Percentiles rank a stretch among this genome's conserved stretches.
These are phyloP conservation scores for Dreissena rostriformis DNA, from an alignment of 1,140 invertebrate species.

Conservation along the genomic window DNA sequence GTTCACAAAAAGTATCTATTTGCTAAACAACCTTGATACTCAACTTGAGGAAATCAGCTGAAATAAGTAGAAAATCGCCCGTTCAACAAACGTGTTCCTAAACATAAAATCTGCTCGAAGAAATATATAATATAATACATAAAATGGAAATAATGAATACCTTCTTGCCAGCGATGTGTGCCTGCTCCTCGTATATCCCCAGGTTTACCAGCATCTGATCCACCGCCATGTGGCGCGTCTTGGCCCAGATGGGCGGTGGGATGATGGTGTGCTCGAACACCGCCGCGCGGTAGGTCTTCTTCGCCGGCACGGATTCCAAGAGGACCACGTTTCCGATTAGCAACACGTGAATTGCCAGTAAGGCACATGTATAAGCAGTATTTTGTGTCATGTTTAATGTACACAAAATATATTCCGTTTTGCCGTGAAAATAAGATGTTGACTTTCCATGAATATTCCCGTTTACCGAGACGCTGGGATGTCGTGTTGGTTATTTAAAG, in stretches of 20 bases:
- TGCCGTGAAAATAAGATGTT: no score
- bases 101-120: background rate
- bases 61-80: background rate
- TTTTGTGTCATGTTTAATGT: no score
- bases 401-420: no score
- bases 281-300: slow-evolving; percentile 61
- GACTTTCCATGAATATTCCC: no score
- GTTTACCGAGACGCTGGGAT: no score
- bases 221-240: slow-evolving; percentile 55
- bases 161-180: slow-evolving; percentile 53
- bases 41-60: background rate
- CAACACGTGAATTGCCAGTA: no score
- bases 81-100: background rate
- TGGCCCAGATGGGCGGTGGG: slow-evolving; percentile 26
- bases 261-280: slow-evolving; percentile 66
- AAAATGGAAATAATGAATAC: slow-evolving; percentile 28
- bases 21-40: background rate
- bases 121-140: background rate
- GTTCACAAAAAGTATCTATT: background rate
- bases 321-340: no score
- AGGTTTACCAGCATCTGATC: slow-evolving; percentile 61
- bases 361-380: no score
- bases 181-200: slow-evolving; percentile 56
- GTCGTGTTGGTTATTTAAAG: no score
- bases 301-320: no score